These are phyloP conservation scores for Shinisaurus crocodilurus DNA, from an alignment of 2,113 vertebrate genomes.

Conservation along the genomic window DNA sequence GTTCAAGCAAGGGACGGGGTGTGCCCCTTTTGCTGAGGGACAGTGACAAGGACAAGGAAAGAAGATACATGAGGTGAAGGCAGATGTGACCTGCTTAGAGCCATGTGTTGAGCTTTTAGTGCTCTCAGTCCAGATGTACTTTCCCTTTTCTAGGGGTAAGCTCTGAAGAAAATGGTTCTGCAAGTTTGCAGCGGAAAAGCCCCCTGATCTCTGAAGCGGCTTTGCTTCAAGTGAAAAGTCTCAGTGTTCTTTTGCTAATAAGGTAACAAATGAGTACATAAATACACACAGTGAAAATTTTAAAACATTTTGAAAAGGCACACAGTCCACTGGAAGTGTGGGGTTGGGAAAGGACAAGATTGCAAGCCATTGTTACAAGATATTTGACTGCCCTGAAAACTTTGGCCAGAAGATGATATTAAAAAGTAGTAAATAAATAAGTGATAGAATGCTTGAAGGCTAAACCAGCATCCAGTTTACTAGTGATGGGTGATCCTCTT, in stretches of 20 bases:
- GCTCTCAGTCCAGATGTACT: not conserved
- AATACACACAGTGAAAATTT: not conserved
- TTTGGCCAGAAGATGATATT: too few species aligned
- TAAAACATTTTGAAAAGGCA: not conserved
- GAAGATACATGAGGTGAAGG: constrained; percentile 7
- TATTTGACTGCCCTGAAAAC: not conserved
- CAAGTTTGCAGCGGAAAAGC: not conserved
- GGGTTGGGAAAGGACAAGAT: not conserved
- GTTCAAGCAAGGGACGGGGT: not conserved
- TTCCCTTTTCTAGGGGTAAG: not conserved
- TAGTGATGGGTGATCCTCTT: not conserved
- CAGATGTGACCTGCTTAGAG: not conserved
- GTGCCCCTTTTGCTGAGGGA: not conserved
- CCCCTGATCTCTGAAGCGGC: not conserved
- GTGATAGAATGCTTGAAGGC: not conserved
- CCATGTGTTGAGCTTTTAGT: not conserved
- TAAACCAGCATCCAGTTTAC: not conserved
- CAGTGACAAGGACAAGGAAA: not conserved
- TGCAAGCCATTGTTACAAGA: not conserved
- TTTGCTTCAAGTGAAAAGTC: not conserved
- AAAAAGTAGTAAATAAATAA: not conserved
- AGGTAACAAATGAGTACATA: not conserved
- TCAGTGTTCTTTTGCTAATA: not conserved
- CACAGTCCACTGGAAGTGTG: not conserved
- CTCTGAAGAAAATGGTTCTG: not conserved